Percentiles rank a stretch among this genome's conserved stretches.
These are phyloP conservation scores for Dicyrtomina minuta DNA, from an alignment of 2,888 invertebrate genomes.

Conservation along the genomic window DNA sequence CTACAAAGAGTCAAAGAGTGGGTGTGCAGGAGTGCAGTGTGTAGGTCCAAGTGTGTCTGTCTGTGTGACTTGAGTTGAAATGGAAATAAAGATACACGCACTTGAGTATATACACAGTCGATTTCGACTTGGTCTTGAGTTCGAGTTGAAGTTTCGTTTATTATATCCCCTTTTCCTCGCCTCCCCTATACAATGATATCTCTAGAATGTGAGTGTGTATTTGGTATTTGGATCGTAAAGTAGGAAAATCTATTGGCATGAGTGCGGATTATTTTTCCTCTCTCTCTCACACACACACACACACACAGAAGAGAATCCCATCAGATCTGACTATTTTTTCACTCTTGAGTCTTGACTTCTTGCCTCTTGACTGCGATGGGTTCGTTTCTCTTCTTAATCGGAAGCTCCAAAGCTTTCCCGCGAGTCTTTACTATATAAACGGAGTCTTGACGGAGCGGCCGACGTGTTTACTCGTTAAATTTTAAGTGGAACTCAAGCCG, in stretches of 20 bases:
- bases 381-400: too few relatives aligned
- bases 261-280: conserved; percentile 21
- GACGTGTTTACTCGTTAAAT: conserved; percentile 31
- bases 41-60: too few relatives aligned
- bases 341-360: conserved; percentile 4
- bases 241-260: neutral
- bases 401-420: too few relatives aligned
- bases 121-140: too few relatives aligned
- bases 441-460: conserved; percentile 5
- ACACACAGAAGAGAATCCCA: neutral
- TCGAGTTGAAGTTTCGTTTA: too few relatives aligned
- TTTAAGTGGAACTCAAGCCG: conserved; percentile 22
- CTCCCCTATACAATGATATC: neutral
- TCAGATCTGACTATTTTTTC: neutral
- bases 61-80: too few relatives aligned
- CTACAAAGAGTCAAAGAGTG: too few relatives aligned
- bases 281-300: neutral
- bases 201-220: neutral
- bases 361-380: neutral
- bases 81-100: too few relatives aligned
- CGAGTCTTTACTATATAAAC: conserved; percentile 1
- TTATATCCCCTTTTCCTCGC: neutral
- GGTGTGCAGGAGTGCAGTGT: too few relatives aligned
- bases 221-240: conserved; percentile 1
- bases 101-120: too few relatives aligned